These are phyloP conservation scores for Aphidius gifuensis DNA, from an alignment of 1,140 invertebrate genomes.

Conservation along the genomic window DNA sequence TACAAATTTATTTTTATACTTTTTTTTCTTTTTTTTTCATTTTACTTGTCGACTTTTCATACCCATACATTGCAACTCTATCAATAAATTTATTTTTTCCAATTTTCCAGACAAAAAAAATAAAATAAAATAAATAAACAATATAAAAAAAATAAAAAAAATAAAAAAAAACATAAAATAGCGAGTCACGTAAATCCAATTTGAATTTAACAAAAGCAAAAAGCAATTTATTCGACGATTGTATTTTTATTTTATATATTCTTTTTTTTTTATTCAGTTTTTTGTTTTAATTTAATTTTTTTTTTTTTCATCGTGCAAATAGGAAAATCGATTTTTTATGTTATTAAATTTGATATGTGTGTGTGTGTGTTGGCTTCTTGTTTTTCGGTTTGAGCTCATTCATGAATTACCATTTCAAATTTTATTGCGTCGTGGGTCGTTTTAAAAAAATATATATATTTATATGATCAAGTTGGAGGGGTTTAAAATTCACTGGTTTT, in stretches of 20 bases:
- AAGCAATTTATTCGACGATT: too few relatives aligned
- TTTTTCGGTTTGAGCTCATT: conserved; percentile 13
- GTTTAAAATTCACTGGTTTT: not conserved
- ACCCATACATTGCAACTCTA: too few relatives aligned
- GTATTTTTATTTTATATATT: too few relatives aligned
- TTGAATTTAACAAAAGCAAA: too few relatives aligned
- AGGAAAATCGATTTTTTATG: too few relatives aligned
- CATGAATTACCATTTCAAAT: conserved; percentile 25
- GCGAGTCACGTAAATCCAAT: not conserved
- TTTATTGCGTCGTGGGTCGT: conserved; percentile 20
- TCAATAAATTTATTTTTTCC: too few relatives aligned
- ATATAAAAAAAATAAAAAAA: not conserved
- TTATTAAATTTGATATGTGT: conserved; percentile 1
- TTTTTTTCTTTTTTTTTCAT: not conserved
- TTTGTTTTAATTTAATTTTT: too few relatives aligned
- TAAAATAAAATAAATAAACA: not conserved
- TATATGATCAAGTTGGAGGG: not conserved
- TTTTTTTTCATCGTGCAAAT: too few relatives aligned
- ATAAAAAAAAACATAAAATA: not conserved
- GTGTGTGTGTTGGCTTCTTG: not conserved
- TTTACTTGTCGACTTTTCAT: too few relatives aligned
- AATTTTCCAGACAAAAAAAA: not conserved
- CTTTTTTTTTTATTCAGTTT: too few relatives aligned
- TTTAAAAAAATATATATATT: not conserved
- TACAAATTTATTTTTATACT: not conserved